Percentiles rank a stretch among this genome's conserved stretches.
Evolutionary conservation across 2,113 vertebrate genomes (phyloP).

Genomic region (Turnix velox): DNA sequence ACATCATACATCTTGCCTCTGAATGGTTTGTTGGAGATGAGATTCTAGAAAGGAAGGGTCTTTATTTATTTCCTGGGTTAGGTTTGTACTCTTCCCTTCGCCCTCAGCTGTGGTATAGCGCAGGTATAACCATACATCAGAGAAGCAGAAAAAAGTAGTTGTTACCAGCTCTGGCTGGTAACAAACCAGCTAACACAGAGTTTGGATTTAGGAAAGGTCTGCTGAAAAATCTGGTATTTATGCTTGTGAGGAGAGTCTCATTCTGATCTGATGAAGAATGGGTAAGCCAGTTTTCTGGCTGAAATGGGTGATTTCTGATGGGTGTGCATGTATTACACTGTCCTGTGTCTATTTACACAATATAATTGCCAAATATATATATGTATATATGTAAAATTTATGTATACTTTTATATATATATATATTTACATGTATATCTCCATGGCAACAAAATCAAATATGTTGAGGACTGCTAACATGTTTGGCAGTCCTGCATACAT

Average conservation of each 20-base stretch:
- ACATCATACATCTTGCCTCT: background rate
- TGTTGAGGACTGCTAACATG: background rate
- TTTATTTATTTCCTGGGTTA: background rate
- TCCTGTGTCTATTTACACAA: background rate
- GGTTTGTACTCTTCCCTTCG: background rate
- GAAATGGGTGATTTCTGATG: background rate
- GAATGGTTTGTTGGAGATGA: background rate
- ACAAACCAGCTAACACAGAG: background rate
- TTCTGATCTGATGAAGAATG: background rate
- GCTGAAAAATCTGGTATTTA: background rate
- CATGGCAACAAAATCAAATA: background rate
- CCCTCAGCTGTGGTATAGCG: background rate
- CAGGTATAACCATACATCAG: fast-evolving
- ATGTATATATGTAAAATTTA: too few relatives aligned
- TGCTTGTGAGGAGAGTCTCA: background rate
- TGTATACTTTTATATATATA: too few relatives aligned
- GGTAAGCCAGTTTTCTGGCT: background rate
- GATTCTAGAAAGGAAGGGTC: background rate
- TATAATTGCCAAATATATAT: background rate
- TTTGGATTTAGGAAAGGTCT: background rate
- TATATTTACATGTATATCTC: too few relatives aligned
- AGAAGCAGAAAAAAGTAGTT: background rate
- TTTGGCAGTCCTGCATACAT: background rate
- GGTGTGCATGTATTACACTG: background rate
- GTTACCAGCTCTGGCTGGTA: background rate